These are phyloP conservation scores for Babyrousa celebensis DNA, from an alignment of 2,797 vertebrate species.

Conservation along the genomic window DNA sequence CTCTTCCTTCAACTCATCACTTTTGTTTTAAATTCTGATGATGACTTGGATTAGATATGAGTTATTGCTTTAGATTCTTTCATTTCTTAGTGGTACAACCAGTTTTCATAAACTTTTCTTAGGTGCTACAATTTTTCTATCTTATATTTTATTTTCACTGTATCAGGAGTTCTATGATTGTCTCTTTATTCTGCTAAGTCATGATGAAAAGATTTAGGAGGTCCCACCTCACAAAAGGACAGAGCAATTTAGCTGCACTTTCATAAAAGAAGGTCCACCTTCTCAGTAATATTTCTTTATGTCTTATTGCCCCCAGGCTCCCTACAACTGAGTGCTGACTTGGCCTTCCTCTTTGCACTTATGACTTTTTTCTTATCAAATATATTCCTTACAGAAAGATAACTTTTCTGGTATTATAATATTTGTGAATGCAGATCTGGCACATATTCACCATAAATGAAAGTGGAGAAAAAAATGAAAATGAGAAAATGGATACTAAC, in stretches of 20 bases:
- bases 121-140: not conserved
- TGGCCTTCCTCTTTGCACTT: not conserved
- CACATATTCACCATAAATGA: not conserved
- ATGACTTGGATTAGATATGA: not conserved
- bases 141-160: not conserved
- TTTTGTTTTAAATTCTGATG: not conserved
- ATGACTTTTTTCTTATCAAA: not conserved
- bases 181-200: not conserved
- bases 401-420: not conserved
- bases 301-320: not conserved
- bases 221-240: not conserved
- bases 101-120: not conserved
- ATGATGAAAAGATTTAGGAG: not conserved
- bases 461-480: not conserved
- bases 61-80: not conserved
- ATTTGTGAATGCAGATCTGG: conserved; percentile 19
- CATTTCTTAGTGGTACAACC: not conserved
- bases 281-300: not conserved
- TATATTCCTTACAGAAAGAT: not conserved
- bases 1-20: not conserved
- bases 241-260: not conserved
- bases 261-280: not conserved
- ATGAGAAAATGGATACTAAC: not conserved
- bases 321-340: not conserved
- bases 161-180: not conserved